phyloP scores from a whole-genome alignment of 1,140 invertebrate species.

The Hylaeus anthracinus region DNA sequence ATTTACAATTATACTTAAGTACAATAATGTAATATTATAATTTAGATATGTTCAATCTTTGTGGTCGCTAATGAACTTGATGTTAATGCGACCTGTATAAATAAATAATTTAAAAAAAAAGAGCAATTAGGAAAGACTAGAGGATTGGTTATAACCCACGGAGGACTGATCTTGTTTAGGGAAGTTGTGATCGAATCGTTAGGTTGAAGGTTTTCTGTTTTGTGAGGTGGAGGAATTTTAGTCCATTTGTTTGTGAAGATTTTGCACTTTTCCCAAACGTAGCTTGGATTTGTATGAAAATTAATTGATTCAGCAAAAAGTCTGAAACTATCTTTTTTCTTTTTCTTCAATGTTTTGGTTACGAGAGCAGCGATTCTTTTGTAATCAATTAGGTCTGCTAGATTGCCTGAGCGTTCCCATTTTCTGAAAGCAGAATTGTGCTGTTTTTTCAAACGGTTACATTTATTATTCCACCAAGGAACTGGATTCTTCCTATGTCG shows the following conservation, averaged over 20 bases:
- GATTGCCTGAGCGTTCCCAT: constrained; percentile 21
- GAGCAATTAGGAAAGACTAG: neutral
- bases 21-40: too few relatives aligned
- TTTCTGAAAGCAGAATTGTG: constrained; percentile 33
- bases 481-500: constrained; percentile 32
- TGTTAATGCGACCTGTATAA: constrained; percentile 27
- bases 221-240: neutral
- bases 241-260: neutral
- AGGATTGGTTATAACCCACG: constrained; percentile 18
- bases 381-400: constrained; percentile 33
- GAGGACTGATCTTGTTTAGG: constrained; percentile 15
- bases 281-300: neutral
- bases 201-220: neutral
- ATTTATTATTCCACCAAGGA: constrained; percentile 45
- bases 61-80: too few relatives aligned
- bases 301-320: neutral
- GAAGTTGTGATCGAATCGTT: neutral
- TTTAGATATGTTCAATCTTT: too few relatives aligned
- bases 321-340: constrained; percentile 19
- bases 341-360: constrained; percentile 47
- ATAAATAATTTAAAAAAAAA: constrained; percentile 34
- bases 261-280: neutral
- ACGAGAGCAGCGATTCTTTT: constrained; percentile 29
- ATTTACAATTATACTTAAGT: too few relatives aligned
- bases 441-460: constrained; percentile 25